These are phyloP conservation scores for Leiothrix lutea DNA, from an alignment of 2,113 vertebrate genomes.

Conservation along the genomic window DNA sequence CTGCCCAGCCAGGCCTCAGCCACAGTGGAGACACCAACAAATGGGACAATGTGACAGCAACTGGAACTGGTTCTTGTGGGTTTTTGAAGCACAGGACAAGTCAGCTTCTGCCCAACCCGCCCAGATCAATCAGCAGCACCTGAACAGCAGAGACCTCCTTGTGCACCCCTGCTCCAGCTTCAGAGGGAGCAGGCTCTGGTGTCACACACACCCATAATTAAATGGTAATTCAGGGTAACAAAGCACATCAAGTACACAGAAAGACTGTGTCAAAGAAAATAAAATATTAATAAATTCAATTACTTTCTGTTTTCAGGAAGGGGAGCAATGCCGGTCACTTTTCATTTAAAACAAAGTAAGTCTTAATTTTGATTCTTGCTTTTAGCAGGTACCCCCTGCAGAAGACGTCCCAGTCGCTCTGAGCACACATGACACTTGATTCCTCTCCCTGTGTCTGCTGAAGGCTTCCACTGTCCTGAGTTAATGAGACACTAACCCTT, in stretches of 20 bases:
- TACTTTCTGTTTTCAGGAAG: conserved; percentile 64
- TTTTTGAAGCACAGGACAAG: neutral
- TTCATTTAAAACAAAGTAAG: conserved; percentile 60
- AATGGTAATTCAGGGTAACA: conserved; percentile 78
- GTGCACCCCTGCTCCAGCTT: neutral
- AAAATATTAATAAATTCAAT: conserved; percentile 76
- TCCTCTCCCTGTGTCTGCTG: neutral
- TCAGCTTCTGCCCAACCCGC: neutral
- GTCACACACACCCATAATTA: conserved; percentile 57
- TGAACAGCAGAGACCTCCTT: neutral
- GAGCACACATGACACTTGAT: neutral
- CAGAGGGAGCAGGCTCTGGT: conserved; percentile 42
- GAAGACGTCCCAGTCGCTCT: neutral
- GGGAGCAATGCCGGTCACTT: conserved; percentile 57
- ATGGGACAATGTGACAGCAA: neutral
- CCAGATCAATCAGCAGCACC: neutral
- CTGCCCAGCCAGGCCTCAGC: neutral
- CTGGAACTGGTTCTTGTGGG: neutral
- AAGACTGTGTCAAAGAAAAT: conserved; percentile 77
- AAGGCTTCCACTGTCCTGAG: neutral
- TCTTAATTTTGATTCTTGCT: conserved; percentile 46
- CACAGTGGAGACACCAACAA: neutral
- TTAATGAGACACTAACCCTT: conserved; percentile 16
- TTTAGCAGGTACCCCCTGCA: neutral
- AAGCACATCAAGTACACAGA: conserved; percentile 68